phyloP scores from a whole-genome alignment of 1,140 invertebrate species.

The Condylostylus longicornis region DNA sequence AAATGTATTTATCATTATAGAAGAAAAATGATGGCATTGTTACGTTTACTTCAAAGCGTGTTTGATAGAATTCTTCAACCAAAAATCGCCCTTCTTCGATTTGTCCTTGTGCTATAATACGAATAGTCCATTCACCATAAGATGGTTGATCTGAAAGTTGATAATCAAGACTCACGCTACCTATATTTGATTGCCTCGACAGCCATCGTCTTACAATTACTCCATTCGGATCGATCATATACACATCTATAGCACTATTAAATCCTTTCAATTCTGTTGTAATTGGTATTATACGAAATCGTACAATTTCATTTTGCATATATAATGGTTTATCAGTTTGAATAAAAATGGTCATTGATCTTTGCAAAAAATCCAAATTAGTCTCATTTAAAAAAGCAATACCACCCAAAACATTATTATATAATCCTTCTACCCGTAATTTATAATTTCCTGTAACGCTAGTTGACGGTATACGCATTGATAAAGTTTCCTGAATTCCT shows the following conservation, averaged over 20 bases:
- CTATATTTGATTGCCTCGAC: conserved; percentile 69
- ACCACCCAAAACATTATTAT: conserved; percentile 67
- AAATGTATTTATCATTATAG: conserved; percentile 64
- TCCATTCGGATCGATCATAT: conserved; percentile 71
- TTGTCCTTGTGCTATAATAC: conserved; percentile 75
- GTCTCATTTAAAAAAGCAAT: conserved; percentile 75
- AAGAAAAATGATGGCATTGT: conserved; percentile 90
- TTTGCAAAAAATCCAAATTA: conserved; percentile 57
- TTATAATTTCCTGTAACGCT: conserved; percentile 68
- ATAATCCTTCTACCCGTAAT: conserved; percentile 74
- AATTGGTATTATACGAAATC: conserved; percentile 77
- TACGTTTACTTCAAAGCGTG: conserved; percentile 83
- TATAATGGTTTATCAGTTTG: conserved; percentile 92
- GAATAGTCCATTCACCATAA: conserved; percentile 83
- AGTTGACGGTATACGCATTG: conserved; percentile 72
- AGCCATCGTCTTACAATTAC: conserved; percentile 81
- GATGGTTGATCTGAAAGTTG: conserved; percentile 79
- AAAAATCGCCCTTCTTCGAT: conserved; percentile 69
- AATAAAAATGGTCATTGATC: conserved; percentile 91
- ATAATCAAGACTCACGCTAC: conserved; percentile 81
- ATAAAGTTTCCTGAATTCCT: conserved; percentile 64
- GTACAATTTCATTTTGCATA: conserved; percentile 79
- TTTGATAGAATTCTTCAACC: conserved; percentile 92
- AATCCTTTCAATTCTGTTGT: conserved; percentile 78
- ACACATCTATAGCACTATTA: conserved; percentile 76